Conservation (phyloP, 37 sponge, comb jelly and placozoan species). For the Petrosia ficiformis region DNA sequence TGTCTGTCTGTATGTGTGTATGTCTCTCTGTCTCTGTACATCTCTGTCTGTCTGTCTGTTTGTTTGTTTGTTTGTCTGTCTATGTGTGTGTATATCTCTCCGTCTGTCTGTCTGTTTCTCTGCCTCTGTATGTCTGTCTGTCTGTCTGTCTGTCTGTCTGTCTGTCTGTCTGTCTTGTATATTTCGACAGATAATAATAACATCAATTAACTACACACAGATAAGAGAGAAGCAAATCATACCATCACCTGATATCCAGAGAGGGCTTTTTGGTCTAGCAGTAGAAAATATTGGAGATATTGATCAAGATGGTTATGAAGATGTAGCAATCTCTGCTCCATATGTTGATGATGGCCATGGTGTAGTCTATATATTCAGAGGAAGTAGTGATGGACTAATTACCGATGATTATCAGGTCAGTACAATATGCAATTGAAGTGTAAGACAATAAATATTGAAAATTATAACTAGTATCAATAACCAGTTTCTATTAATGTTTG, state of each 20-base stretch:
- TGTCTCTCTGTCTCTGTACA: no score
- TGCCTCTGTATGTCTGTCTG: no score
- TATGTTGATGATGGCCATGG: conserved; percentile 25
- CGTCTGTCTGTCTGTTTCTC: no score
- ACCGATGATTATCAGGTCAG: conserved; percentile 29
- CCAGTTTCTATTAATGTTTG: background rate
- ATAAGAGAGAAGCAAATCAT: background rate
- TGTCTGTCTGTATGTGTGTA: no score
- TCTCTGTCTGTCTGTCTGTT: no score
- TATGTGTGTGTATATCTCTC: no score
- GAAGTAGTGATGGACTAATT: conserved; percentile 29
- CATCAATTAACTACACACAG: conserved; percentile 3
- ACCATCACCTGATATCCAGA: background rate
- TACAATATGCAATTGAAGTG: background rate
- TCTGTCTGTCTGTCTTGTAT: background rate
- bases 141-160: no score
- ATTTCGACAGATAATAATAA: background rate
- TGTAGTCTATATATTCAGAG: conserved; percentile 65
- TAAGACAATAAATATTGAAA: background rate
- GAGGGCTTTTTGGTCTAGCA: conserved; percentile 58
- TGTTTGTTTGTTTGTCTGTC: no score
- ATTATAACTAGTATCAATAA: background rate
- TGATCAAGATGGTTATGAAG: conserved; percentile 60
- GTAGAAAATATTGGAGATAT: conserved; percentile 65
- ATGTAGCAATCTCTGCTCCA: conserved; percentile 68